phyloP scores from a whole-genome alignment of 1,140 invertebrate genomes.

The Papilio polyxenes region DNA sequence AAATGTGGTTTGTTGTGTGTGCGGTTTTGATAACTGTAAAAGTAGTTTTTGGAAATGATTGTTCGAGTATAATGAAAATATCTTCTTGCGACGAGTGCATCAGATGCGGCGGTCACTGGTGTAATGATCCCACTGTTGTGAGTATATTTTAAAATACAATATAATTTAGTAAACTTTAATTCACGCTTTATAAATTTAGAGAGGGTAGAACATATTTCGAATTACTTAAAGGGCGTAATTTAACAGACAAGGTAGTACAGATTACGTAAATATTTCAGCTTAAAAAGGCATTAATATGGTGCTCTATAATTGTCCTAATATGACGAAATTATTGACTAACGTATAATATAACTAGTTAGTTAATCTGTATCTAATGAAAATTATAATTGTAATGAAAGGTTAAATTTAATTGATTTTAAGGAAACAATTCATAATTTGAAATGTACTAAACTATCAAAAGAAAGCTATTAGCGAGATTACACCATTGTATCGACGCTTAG shows the following conservation, averaged over 20 bases:
- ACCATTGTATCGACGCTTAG: not conserved
- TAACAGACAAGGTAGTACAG: not conserved
- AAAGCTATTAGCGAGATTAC: not conserved
- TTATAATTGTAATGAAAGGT: not conserved
- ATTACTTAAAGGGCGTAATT: not conserved
- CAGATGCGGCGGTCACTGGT: conserved; percentile 66
- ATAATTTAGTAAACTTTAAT: not conserved
- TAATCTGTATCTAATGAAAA: conserved; percentile 3
- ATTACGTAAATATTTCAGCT: not conserved
- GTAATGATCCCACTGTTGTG: conserved; percentile 61
- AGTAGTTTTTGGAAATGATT: conserved; percentile 57
- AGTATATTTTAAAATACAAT: conserved; percentile 36
- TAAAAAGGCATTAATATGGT: not conserved
- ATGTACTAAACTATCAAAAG: not conserved
- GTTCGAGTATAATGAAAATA: conserved; percentile 47
- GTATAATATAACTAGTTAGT: not conserved
- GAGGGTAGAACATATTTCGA: not conserved
- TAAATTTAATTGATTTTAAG: not conserved
- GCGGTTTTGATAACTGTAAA: conserved; percentile 52
- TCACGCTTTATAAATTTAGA: not conserved
- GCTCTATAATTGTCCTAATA: not conserved
- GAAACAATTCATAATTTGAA: not conserved
- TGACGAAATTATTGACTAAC: not conserved
- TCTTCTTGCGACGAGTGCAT: conserved; percentile 69
- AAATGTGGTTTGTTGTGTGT: conserved; percentile 58